These are phyloP conservation scores for Drosophila kokeensis DNA, from an alignment of 2,888 invertebrate genomes.

Conservation along the genomic window DNA sequence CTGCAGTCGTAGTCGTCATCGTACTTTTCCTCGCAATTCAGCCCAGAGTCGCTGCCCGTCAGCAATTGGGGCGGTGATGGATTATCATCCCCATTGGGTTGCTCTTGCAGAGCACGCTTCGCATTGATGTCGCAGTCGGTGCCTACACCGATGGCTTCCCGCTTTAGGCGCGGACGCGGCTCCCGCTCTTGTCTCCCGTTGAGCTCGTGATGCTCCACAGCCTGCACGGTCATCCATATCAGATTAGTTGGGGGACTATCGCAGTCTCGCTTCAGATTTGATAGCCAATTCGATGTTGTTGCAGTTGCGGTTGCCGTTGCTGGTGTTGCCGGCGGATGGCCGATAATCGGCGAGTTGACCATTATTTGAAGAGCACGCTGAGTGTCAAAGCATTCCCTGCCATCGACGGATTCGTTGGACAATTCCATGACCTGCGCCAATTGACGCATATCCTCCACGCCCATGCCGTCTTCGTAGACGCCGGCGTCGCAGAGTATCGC, in stretches of 20 bases:
- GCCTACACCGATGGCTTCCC: not conserved
- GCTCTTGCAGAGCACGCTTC: conserved; percentile 15
- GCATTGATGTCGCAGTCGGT: not conserved
- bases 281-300: not conserved
- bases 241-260: conserved; percentile 55
- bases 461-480: too few species aligned
- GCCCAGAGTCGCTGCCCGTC: conserved; percentile 47
- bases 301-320: not conserved
- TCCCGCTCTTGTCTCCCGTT: conserved; percentile 69
- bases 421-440: too few species aligned
- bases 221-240: conserved; percentile 53
- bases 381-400: too few species aligned
- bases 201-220: conserved; percentile 73
- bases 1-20: not conserved
- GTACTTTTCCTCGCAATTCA: conserved; percentile 37
- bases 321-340: not conserved
- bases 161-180: not conserved
- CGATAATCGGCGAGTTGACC: conserved; percentile 75
- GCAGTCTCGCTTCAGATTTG: conserved; percentile 4
- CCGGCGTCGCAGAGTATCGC: too few species aligned
- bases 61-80: conserved; percentile 4
- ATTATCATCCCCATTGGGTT: conserved; percentile 15
- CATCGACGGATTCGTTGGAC: too few species aligned
- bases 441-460: too few species aligned
- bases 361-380: too few species aligned